phyloP scores from a whole-genome alignment of 2,797 vertebrate species.

The Gambusia yucatana region DNA sequence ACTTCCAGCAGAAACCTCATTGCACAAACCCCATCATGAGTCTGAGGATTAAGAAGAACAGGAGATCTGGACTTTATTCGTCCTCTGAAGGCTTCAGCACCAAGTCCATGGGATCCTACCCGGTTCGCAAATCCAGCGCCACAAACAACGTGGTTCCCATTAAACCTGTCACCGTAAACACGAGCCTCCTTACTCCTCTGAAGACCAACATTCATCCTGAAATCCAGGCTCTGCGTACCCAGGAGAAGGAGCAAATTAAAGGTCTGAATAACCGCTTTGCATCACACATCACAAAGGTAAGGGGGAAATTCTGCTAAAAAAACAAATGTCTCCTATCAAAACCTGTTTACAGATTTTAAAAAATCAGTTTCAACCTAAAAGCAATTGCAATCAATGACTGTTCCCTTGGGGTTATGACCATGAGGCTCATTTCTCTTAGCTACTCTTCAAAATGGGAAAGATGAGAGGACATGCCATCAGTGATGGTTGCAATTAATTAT shows the following conservation, averaged over 20 bases:
- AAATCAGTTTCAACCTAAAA: neutral
- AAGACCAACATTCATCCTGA: slow-evolving; percentile 69
- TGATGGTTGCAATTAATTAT: neutral
- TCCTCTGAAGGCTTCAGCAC: slow-evolving; percentile 61
- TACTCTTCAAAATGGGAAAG: neutral
- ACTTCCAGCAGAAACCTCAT: slow-evolving; percentile 16
- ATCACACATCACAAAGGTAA: slow-evolving; percentile 90
- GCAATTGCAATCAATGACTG: neutral
- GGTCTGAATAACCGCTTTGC: slow-evolving; percentile 90
- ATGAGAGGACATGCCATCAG: neutral
- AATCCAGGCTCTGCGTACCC: slow-evolving; percentile 80
- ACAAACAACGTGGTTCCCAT: slow-evolving; percentile 42
- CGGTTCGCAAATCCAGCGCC: slow-evolving; percentile 23
- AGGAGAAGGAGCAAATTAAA: slow-evolving; percentile 95
- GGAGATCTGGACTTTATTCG: neutral
- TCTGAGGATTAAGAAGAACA: slow-evolving; percentile 28
- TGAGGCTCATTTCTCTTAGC: neutral
- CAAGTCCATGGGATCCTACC: slow-evolving; percentile 59
- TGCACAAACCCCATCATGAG: slow-evolving; percentile 61
- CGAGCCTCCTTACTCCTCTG: slow-evolving; percentile 82
- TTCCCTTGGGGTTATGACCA: neutral
- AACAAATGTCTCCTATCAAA: neutral
- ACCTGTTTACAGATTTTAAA: neutral
- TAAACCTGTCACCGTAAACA: slow-evolving; percentile 80
- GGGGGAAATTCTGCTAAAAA: slow-evolving; percentile 1